These are phyloP conservation scores for Phaedon cochleariae DNA, from an alignment of 2,888 invertebrate genomes.

Conservation along the genomic window DNA sequence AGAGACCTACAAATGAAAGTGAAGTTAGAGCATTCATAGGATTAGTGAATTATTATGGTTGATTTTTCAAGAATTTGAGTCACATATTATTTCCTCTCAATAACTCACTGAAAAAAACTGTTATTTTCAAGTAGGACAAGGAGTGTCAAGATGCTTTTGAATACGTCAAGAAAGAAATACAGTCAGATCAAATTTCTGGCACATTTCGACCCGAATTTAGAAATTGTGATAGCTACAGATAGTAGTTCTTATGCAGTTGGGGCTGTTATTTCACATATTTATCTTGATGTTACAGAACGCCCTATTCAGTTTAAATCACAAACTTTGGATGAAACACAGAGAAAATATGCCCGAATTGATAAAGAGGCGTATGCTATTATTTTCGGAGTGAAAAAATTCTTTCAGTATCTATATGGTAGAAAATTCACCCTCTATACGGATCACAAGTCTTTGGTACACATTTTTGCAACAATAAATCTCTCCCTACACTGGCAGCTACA, in stretches of 20 bases:
- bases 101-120: conserved; percentile 1
- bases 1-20: conserved; percentile 26
- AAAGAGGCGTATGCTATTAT: no score
- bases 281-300: conserved; percentile 29
- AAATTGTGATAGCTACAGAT: conserved; percentile 26
- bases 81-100: conserved; percentile 14
- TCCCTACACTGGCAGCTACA: neutral
- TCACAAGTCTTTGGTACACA: conserved; percentile 20
- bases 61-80: conserved; percentile 26
- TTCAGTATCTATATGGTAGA: conserved; percentile 23
- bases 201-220: conserved; percentile 30
- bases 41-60: conserved; percentile 30
- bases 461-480: conserved; percentile 4
- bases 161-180: conserved; percentile 17
- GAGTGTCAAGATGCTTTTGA: conserved; percentile 25
- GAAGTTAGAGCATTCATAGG: conserved; percentile 26
- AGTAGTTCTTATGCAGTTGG: conserved; percentile 28
- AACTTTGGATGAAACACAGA: conserved; percentile 21
- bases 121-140: conserved; percentile 22
- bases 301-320: conserved; percentile 30
- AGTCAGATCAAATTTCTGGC: conserved; percentile 1
- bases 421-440: conserved; percentile 19
- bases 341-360: conserved; percentile 32
- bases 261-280: conserved; percentile 27
- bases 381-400: no score